Evolutionary conservation across 2,113 vertebrate genomes (phyloP), one percentile per base, ranked within the genome.

Genomic region (Alethe diademata): DNA sequence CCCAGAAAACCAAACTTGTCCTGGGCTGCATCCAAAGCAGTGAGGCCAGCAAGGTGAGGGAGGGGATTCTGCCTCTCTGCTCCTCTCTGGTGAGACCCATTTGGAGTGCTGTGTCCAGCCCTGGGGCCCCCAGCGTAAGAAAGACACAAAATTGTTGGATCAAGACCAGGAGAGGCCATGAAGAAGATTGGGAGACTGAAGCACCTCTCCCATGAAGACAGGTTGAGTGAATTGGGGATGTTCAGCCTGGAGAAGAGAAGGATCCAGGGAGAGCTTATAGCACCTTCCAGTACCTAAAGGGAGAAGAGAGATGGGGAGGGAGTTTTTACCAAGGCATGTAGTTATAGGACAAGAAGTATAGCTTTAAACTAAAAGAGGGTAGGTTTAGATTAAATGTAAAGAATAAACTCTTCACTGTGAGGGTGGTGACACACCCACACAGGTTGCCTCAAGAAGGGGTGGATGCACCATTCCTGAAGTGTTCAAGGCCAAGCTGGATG

Each of bases 401-500:
- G n/a, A 54, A 40, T 51, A 61, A 38, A 38, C 20, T 74, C 14
- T 61, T 53, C 31, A 8, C 24, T 47, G 14, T 47, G 29, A 53
- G 5, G 3, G 11, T 26, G 14, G 12, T 8, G 4, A 40, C 29
- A 26, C 7, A 35, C 17, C 26, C n/a, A 12, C 22, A 16, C 12
- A 48, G 31, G 14, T 22, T 90, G 25, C 6, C n/a, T 13, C 0
- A 0, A 47, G 47, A 26, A 51, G 6, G 0, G 1, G 11, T 48
- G 29, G 18, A 31, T 10, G 3, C 0, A 0, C 24, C 16, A 22
- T 54, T 40, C 40, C 40, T 54, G 17, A 45, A 61, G 29, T 31
- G 14, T 35, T 75, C 29, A 42, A 35, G 20, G 14, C 19, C 47
- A 47, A 20, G 8, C 9, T 31, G 20, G 12, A 35, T 53, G 25